Percentiles rank a stretch among this genome's conserved stretches.
These are phyloP conservation scores for Orthosia gothica DNA, from an alignment of 2,888 invertebrate species.

Conservation along the genomic window DNA sequence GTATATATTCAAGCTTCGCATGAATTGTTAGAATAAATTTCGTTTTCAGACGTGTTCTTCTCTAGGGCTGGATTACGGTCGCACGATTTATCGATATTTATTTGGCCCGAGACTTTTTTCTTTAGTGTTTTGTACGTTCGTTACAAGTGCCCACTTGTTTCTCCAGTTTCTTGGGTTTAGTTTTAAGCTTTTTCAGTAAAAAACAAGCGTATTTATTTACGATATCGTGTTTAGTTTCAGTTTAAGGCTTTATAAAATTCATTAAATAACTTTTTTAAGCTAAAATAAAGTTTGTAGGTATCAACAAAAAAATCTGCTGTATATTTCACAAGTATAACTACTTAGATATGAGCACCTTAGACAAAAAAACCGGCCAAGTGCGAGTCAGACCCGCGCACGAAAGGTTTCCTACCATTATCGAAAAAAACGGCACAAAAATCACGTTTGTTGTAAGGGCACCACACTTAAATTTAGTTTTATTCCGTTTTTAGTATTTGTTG, in stretches of 20 bases:
- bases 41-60: constrained; percentile 79
- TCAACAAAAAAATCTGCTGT: no score
- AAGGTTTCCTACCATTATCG: no score
- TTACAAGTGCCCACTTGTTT: constrained; percentile 44
- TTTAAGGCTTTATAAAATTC: not conserved
- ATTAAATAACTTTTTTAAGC: not conserved
- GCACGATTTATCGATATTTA: constrained; percentile 62
- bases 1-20: constrained; percentile 78
- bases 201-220: constrained; percentile 21
- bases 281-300: no score
- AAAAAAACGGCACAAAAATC: no score
- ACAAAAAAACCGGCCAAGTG: no score
- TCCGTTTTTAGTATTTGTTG: no score
- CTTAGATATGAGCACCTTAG: no score
- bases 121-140: constrained; percentile 33
- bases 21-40: constrained; percentile 89
- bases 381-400: no score
- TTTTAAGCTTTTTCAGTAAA: constrained; percentile 23
- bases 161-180: constrained; percentile 29
- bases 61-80: constrained; percentile 73
- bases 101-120: constrained; percentile 45
- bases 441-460: no score
- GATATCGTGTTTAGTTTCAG: not conserved
- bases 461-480: no score
- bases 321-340: no score